Percentiles rank a stretch among this genome's conserved stretches.
Conservation (phyloP, 2,888 invertebrate genomes). For the Laspeyria flexula region DNA sequence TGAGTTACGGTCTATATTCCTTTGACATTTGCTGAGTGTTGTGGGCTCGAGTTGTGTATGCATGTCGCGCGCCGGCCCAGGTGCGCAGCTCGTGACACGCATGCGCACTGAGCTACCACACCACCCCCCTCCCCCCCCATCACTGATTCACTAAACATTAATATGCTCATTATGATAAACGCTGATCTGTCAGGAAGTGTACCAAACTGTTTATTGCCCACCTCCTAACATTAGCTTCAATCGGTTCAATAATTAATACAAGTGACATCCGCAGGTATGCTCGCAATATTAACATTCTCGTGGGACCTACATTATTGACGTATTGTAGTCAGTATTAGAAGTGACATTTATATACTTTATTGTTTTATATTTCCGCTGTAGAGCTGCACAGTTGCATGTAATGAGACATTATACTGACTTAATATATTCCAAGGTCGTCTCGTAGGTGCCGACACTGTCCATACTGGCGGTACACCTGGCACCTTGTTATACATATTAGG, state of each 20-base stretch:
- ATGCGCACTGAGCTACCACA: constrained; percentile 21
- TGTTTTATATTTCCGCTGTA: background rate
- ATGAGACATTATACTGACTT: background rate
- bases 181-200: constrained; percentile 44
- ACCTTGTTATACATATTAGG: too few relatives aligned
- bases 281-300: background rate
- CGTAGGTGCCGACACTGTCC: background rate
- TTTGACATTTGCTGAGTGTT: constrained; percentile 5
- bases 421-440: background rate
- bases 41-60: constrained; percentile 51
- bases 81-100: constrained; percentile 69
- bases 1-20: constrained; percentile 16
- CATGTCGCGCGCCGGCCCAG: constrained; percentile 71
- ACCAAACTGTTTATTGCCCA: constrained; percentile 30
- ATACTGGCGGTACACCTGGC: too few relatives aligned
- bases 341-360: background rate
- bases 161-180: constrained; percentile 49
- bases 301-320: background rate
- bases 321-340: background rate
- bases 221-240: constrained; percentile 12
- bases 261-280: background rate
- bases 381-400: background rate
- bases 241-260: constrained; percentile 22
- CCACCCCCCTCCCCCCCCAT: constrained; percentile 22
- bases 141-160: constrained; percentile 38